A percentile compares a stretch with the other conserved stretches of the same genome.
phyloP scores from a whole-genome alignment of 2,888 invertebrate species.

The Cataglyphis livida region DNA sequence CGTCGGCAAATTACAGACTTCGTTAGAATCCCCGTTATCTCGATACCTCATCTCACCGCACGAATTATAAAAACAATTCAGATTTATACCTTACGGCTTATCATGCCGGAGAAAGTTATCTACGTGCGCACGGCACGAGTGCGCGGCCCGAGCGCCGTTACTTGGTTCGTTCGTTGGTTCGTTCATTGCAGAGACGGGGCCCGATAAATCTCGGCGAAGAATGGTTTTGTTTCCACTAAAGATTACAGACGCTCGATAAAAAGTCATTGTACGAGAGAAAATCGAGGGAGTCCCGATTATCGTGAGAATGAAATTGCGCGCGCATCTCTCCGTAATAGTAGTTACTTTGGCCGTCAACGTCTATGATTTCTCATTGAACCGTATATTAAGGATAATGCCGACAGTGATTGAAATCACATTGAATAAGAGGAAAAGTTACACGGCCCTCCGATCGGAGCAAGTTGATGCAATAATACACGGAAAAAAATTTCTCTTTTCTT shows the following conservation, averaged over 20 bases:
- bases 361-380: slow-evolving; percentile 42
- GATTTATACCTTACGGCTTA: slow-evolving; percentile 81
- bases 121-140: slow-evolving; percentile 66
- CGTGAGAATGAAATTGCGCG: slow-evolving; percentile 64
- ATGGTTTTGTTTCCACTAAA: slow-evolving; percentile 74
- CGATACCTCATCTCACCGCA: slow-evolving; percentile 77
- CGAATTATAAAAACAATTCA: slow-evolving; percentile 82
- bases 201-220: slow-evolving; percentile 70
- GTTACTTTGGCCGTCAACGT: slow-evolving; percentile 32
- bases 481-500: slow-evolving; percentile 6
- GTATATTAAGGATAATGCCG: slow-evolving; percentile 37
- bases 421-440: slow-evolving; percentile 33
- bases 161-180: slow-evolving; percentile 39
- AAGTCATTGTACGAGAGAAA: slow-evolving; percentile 64
- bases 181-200: slow-evolving; percentile 59
- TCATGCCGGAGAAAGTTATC: slow-evolving; percentile 80
- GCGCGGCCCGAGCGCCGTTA: slow-evolving; percentile 56
- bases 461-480: background rate
- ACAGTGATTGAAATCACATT: slow-evolving; percentile 40
- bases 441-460: slow-evolving; percentile 7
- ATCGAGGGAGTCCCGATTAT: slow-evolving; percentile 56
- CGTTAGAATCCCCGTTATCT: slow-evolving; percentile 82
- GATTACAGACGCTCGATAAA: slow-evolving; percentile 70
- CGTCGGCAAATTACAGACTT: slow-evolving; percentile 82
- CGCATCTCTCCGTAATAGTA: slow-evolving; percentile 41